phyloP scores from a whole-genome alignment of 2,797 vertebrate genomes.

The Oryzias dopingdopingensis region DNA sequence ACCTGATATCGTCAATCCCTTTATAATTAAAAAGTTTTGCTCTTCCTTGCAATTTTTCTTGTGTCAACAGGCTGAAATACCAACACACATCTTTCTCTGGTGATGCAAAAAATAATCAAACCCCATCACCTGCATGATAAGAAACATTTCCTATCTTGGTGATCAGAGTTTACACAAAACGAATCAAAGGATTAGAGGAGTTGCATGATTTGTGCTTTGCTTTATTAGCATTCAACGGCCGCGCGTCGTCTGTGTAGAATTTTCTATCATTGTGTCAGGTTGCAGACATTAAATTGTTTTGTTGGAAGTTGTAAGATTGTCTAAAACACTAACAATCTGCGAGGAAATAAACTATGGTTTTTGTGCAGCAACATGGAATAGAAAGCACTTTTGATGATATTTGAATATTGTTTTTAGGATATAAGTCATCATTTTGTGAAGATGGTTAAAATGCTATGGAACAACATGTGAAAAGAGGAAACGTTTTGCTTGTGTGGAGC shows the following conservation, averaged over 20 bases:
- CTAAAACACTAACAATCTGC: no score
- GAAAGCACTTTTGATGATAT: no score
- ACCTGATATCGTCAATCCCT: conserved; percentile 1
- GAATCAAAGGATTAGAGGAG: conserved; percentile 28
- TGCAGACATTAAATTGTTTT: conserved; percentile 13
- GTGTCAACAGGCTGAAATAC: conserved; percentile 21
- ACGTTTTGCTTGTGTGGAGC: no score
- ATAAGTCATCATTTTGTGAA: no score
- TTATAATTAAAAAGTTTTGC: neutral
- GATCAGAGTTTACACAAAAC: conserved; percentile 30
- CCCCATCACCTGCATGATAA: conserved; percentile 40
- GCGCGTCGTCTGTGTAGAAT: conserved; percentile 11
- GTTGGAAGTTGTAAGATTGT: conserved; percentile 2
- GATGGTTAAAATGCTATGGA: no score
- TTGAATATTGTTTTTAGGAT: no score
- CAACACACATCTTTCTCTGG: conserved; percentile 19
- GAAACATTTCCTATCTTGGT: conserved; percentile 28
- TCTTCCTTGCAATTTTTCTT: conserved; percentile 10
- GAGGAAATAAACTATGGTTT: neutral
- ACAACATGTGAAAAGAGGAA: no score
- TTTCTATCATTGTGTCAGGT: conserved; percentile 15
- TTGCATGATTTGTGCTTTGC: conserved; percentile 11
- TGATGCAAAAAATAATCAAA: conserved; percentile 52
- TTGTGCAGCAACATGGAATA: neutral
- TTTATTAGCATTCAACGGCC: conserved; percentile 25